phyloP scores from a whole-genome alignment of 2,888 invertebrate species.

The Andrena camellia region DNA sequence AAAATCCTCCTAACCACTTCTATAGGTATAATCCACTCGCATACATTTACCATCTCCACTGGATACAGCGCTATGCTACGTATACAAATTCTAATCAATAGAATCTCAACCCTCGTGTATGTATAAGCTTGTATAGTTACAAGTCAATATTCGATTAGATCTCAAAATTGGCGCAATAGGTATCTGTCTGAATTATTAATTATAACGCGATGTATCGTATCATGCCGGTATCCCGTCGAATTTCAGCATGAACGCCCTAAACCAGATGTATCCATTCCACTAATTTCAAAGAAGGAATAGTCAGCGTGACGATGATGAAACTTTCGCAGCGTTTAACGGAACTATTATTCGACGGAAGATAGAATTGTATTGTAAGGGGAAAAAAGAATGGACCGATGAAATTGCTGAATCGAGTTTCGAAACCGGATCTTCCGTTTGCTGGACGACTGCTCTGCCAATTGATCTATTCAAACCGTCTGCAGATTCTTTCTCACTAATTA shows the following conservation, averaged over 20 bases:
- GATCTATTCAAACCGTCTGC: conserved; percentile 1
- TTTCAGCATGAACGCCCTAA: not conserved
- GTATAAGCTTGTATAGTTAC: no score
- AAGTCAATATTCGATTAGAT: no score
- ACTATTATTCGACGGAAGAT: not conserved
- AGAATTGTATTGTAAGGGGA: not conserved
- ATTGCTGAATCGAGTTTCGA: conserved; percentile 7
- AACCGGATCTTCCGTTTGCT: conserved; percentile 10
- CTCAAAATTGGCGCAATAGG: no score
- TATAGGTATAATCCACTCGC: no score
- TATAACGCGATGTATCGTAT: no score
- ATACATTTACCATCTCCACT: no score
- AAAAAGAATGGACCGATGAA: not conserved
- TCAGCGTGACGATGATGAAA: not conserved
- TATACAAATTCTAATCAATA: no score
- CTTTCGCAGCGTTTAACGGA: not conserved
- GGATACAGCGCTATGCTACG: no score
- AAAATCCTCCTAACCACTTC: no score
- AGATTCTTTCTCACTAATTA: not conserved
- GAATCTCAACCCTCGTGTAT: no score
- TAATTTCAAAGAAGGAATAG: not conserved
- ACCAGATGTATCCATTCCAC: not conserved
- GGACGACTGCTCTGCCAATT: not conserved
- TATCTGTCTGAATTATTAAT: no score
- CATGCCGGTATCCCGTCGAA: not conserved